Evolutionary conservation across 1,140 invertebrate species (phyloP), one percentile per base, ranked within the genome.

Genomic region (Pinna nobilis): DNA sequence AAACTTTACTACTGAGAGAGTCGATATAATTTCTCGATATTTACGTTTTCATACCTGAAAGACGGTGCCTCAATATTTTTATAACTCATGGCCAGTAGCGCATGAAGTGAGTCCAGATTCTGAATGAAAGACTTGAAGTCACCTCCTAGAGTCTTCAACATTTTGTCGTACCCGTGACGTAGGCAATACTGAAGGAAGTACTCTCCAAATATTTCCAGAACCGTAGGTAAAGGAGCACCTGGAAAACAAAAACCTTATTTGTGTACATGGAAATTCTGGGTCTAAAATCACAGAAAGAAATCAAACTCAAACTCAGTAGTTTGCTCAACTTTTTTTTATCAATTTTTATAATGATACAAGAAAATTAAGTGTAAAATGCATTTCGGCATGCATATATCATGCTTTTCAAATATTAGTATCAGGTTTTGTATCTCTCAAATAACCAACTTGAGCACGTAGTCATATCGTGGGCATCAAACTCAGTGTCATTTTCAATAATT

Each of bases 191-290:
- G 75, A 15, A 88, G 78, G 70, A 88, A 88, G 65, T 83, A 86
- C n/a, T 85, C 85, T 7, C 87, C 87, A 70, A 88, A 88, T n/a
- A 86, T 75, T 70, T 88, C 86, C 32, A 88, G 76, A 2, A 88
- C 86, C 15, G 74, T 70, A 11, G 80, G 76, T 20, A 86, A 28
- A 1, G 79, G 64, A 1, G 86, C 60, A 44, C 76, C 87, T 88
- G 66, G 11, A 79, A 70, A 23, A 50, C 47, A 50, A 69, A 23
- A 44, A n/a, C 51, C 7, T 41, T 11, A 20, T 32, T 25, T 37
- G 23, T n/a, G n/a, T n/a, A n/a, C n/a, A n/a, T n/a, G 20, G 7
- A 30, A 23, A n/a, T 3, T n/a, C 41, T 23, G 3, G 35, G 15
- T 23, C 1, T 18, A 66, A 15, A 47, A 44, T n/a, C 25, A 9